These are phyloP conservation scores for Pterocles gutturalis DNA, from an alignment of 2,113 vertebrate species.

Conservation along the genomic window DNA sequence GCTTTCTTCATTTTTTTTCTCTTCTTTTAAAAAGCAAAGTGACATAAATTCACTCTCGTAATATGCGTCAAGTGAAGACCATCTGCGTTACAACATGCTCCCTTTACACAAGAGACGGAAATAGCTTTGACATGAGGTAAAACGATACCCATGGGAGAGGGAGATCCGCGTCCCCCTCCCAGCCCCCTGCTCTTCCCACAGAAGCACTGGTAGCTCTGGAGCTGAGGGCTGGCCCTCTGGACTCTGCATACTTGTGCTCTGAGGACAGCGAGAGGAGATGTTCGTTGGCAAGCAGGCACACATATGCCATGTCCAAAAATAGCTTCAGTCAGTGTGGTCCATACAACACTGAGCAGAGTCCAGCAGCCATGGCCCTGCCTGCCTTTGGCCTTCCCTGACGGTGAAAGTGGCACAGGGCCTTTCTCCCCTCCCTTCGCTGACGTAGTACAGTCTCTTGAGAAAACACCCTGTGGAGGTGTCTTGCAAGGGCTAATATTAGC, in stretches of 20 bases:
- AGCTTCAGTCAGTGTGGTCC: fast-evolving
- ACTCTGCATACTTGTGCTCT: not conserved
- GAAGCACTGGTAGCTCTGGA: not conserved
- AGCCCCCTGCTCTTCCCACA: not conserved
- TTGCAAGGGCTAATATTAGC: not conserved
- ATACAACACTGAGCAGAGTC: not conserved
- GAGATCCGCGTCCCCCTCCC: not conserved
- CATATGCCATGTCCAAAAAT: not conserved
- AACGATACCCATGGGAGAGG: not conserved
- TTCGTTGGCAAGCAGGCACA: not conserved
- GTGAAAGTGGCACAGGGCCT: fast-evolving
- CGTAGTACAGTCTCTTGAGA: not conserved
- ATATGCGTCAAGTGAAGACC: fast-evolving
- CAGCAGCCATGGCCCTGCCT: fast-evolving
- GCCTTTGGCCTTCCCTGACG: not conserved
- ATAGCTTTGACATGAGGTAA: not conserved
- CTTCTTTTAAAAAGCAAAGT: not conserved
- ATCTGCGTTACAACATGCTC: fast-evolving
- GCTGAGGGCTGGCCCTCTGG: not conserved
- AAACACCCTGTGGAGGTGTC: not conserved
- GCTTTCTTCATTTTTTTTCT: not conserved
- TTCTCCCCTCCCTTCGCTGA: not conserved
- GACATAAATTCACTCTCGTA: not conserved
- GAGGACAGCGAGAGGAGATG: not conserved
- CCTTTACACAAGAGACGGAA: not conserved